Evolutionary conservation across 2,888 invertebrate species (phyloP).

Genomic region (Quadroppia sp.): DNA sequence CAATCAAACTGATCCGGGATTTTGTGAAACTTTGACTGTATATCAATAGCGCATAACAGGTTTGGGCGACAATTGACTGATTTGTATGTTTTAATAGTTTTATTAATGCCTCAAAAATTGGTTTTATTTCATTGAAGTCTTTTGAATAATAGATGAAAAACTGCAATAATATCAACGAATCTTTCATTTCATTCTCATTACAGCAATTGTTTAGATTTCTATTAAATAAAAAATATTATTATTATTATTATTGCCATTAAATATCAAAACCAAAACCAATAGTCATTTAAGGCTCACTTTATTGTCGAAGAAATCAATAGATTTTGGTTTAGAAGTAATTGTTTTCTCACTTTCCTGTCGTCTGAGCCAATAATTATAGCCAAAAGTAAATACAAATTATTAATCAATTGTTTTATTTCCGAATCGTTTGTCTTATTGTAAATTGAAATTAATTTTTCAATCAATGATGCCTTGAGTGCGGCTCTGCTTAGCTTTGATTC

Average conservation of each 20-base stretch:
- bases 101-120: background rate
- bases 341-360: background rate
- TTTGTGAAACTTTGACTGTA: background rate
- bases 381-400: conserved; percentile 10
- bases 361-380: background rate
- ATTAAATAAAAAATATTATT: background rate
- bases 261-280: background rate
- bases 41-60: background rate
- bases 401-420: background rate
- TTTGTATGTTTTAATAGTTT: background rate
- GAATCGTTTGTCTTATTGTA: background rate
- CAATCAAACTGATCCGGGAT: background rate
- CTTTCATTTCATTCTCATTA: background rate
- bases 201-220: background rate
- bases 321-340: conserved; percentile 1
- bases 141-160: background rate
- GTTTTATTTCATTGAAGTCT: background rate
- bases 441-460: conserved; percentile 10
- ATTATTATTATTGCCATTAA: background rate
- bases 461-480: conserved; percentile 6
- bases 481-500: background rate
- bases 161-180: background rate
- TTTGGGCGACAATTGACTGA: background rate
- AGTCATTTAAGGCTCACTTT: background rate
- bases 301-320: background rate